Base-by-base conservation (phyloP, 1,140 invertebrate species). In the Agrypnia vestita region DNA sequence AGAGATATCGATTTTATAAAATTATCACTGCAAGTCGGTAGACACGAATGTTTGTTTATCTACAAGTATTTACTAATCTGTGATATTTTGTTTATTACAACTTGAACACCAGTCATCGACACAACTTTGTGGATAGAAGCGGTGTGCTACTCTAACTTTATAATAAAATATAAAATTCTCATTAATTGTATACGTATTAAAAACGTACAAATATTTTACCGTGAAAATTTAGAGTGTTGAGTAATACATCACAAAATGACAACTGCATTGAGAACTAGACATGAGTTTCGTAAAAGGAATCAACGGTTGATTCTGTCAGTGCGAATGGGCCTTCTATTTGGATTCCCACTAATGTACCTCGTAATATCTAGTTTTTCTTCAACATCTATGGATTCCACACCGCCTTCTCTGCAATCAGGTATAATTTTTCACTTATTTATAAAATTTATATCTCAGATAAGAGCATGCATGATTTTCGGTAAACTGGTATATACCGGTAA, bases 221-320 rank as follows among this genome's bases (percentile, higher is more conserved):
- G 25, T 35, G 25, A 35, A 35, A 35, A 35, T 35, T 35, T 35
- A 3, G 25, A 35, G 25, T 35, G 25, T 35, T 35, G 25, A 6
- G 6, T 3, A 35, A 35, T 35, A 35, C 6, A 35, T 35, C 25
- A 35, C 25, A 55, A 73, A 55, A 73, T 73, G 69, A n/a, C 69
- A 25, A 46, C 8, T n/a, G 47, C 25, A 43, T 78, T 78, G 11
- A 78, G 55, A 71, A 55, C 10, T 71, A 78, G 64, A 56, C 62
- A 78, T 7, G 62, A 53, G 51, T 78, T 78, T 56, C 17, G 76
- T 43, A 78, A 78, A 55, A 21, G 43, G 6, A 19, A 78, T 21
- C 76, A 78, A 44, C 69, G 55, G 49, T 56, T 81, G 15, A 81
- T 81, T 53, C 43, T 81, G 3, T 71, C 67, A n/a, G 74, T 81